phyloP scores from a whole-genome alignment of 2,888 invertebrate species.

The Platypus cylindrus region DNA sequence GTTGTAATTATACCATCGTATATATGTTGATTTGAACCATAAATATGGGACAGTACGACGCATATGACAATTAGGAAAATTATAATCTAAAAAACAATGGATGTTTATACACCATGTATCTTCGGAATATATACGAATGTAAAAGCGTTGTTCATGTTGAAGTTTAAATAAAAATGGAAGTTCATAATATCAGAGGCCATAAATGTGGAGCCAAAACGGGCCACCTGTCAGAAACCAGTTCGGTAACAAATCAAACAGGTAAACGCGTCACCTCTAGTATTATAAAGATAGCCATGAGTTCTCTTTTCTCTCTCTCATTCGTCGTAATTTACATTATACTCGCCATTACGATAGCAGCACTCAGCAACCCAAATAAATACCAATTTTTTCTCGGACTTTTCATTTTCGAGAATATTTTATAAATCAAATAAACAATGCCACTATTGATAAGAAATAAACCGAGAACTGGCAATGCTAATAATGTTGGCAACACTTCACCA shows the following conservation, averaged over 20 bases:
- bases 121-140: too few relatives aligned
- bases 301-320: too few relatives aligned
- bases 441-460: constrained; percentile 23
- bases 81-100: constrained; percentile 7
- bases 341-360: constrained; percentile 15
- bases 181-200: too few relatives aligned
- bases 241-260: too few relatives aligned
- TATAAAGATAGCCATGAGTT: too few relatives aligned
- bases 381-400: constrained; percentile 19
- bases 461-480: constrained; percentile 21
- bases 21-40: constrained; percentile 21
- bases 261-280: constrained; percentile 2
- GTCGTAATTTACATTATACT: constrained; percentile 1
- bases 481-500: constrained; percentile 26
- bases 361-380: constrained; percentile 21
- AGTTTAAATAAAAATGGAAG: too few relatives aligned
- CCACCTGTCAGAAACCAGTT: too few relatives aligned
- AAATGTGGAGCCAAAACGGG: too few relatives aligned
- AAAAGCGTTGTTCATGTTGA: too few relatives aligned
- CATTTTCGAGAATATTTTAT: constrained; percentile 21
- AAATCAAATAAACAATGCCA: constrained; percentile 20
- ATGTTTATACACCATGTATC: too few relatives aligned
- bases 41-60: constrained; percentile 24
- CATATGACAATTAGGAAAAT: constrained; percentile 19
- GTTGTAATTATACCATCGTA: constrained; percentile 44